A percentile compares a stretch with the other conserved stretches of the same genome.
Evolutionary conservation across 1,140 invertebrate species (phyloP).

Genomic region (Macrobrachium rosenbergii): DNA sequence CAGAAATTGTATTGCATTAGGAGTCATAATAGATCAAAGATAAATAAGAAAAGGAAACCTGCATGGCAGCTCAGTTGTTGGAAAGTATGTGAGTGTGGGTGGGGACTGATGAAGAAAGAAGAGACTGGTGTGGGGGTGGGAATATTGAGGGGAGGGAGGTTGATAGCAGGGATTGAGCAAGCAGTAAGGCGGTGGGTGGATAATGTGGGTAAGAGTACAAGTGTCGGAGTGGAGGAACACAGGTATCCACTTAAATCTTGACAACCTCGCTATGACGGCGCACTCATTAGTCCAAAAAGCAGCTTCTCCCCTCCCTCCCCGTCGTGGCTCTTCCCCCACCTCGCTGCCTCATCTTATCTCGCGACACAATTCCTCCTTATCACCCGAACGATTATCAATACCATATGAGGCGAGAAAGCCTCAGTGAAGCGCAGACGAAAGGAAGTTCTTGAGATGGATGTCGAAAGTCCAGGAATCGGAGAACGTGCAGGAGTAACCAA

Average conservation of each 20-base stretch:
- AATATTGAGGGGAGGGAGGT: no score
- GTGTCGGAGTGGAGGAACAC: slow-evolving; percentile 20
- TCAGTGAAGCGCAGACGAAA: no score
- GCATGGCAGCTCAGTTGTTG: not conserved
- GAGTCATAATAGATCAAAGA: no score
- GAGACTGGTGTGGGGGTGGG: not conserved
- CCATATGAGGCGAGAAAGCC: no score
- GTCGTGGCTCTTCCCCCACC: not conserved
- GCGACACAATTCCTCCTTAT: not conserved
- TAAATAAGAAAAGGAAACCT: no score
- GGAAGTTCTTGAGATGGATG: no score
- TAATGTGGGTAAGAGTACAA: slow-evolving; percentile 15
- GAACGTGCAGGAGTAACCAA: no score
- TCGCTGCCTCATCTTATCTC: not conserved
- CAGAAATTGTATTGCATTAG: no score
- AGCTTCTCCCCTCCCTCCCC: not conserved
- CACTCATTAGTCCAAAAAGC: not conserved
- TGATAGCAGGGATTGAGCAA: not conserved
- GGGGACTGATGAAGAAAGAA: not conserved
- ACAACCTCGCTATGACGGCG: slow-evolving; percentile 9
- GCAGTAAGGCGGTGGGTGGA: not conserved
- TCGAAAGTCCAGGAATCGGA: no score
- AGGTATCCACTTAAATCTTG: slow-evolving; percentile 27
- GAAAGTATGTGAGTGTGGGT: slow-evolving; percentile 6
- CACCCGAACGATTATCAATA: no score